Conservation (phyloP, 2,113 vertebrate genomes). For the Saguinus midas region DNA sequence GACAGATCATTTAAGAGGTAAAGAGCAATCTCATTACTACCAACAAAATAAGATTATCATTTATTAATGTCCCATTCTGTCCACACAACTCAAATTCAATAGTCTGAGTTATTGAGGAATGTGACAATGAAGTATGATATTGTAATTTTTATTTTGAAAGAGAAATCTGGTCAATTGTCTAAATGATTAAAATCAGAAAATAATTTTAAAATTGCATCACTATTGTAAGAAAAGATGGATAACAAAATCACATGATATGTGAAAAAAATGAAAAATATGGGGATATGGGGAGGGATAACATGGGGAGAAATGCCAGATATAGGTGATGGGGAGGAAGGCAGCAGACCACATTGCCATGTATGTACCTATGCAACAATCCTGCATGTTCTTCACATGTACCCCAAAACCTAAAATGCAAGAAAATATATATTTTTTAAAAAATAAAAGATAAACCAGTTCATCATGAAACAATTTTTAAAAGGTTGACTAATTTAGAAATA, state of each 20-base stretch:
- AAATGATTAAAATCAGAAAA: slow-evolving; percentile 17
- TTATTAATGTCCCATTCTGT: not conserved
- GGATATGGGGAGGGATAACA: too few species aligned
- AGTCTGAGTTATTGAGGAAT: not conserved
- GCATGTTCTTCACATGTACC: too few species aligned
- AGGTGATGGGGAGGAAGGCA: too few species aligned
- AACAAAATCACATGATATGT: slow-evolving; percentile 52
- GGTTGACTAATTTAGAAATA: slow-evolving; percentile 63
- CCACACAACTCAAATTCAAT: not conserved
- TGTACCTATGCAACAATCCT: too few species aligned
- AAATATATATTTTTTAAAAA: not conserved
- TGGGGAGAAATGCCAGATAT: too few species aligned
- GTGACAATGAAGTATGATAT: slow-evolving; percentile 9
- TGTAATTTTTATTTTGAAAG: slow-evolving; percentile 8
- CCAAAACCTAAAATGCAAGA: too few species aligned
- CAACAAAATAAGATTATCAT: not conserved
- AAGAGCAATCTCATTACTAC: not conserved
- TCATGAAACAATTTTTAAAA: slow-evolving; percentile 60
- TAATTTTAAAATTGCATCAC: slow-evolving; percentile 67
- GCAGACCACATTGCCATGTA: too few species aligned
- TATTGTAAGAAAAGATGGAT: slow-evolving; percentile 63
- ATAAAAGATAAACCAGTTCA: slow-evolving; percentile 60
- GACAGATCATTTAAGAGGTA: slow-evolving; percentile 1
- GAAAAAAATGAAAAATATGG: slow-evolving; percentile 57
- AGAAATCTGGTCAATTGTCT: not conserved